phyloP scores from a whole-genome alignment of 1,140 invertebrate genomes.

The Achroia grisella region DNA sequence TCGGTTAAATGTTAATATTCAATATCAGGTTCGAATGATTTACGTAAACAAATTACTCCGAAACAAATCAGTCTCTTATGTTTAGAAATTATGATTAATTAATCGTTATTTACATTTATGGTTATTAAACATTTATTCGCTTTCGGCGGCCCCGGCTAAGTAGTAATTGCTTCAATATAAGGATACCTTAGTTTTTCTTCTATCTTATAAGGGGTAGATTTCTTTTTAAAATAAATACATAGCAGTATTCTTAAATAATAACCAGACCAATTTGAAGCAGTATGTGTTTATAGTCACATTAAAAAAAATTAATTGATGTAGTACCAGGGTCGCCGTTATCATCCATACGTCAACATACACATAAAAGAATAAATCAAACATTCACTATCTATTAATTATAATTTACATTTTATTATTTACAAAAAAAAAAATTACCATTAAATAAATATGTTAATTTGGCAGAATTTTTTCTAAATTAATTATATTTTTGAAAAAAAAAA shows the following conservation, averaged over 20 bases:
- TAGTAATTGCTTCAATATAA: no score
- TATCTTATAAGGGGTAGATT: no score
- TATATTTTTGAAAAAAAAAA: background rate
- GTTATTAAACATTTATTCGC: constrained; percentile 4
- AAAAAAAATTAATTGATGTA: no score
- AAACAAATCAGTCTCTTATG: constrained; percentile 67
- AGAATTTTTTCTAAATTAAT: constrained; percentile 28
- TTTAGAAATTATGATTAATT: constrained; percentile 44
- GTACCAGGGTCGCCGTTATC: no score
- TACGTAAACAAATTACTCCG: constrained; percentile 33
- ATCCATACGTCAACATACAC: constrained; percentile 12
- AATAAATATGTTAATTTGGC: constrained; percentile 67
- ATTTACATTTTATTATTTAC: constrained; percentile 65
- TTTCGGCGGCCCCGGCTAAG: no score
- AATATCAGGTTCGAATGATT: constrained; percentile 11
- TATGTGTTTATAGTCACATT: no score
- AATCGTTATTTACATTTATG: constrained; percentile 52
- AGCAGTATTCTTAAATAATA: no score
- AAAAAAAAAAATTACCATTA: constrained; percentile 39
- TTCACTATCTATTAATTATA: constrained; percentile 63
- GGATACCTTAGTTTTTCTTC: no score
- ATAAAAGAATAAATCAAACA: constrained; percentile 30
- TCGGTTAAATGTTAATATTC: constrained; percentile 38
- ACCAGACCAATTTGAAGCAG: no score
- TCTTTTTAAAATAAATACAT: no score